Conservation (phyloP, 2,888 invertebrate genomes). For the Aspidiotus rigidus region DNA sequence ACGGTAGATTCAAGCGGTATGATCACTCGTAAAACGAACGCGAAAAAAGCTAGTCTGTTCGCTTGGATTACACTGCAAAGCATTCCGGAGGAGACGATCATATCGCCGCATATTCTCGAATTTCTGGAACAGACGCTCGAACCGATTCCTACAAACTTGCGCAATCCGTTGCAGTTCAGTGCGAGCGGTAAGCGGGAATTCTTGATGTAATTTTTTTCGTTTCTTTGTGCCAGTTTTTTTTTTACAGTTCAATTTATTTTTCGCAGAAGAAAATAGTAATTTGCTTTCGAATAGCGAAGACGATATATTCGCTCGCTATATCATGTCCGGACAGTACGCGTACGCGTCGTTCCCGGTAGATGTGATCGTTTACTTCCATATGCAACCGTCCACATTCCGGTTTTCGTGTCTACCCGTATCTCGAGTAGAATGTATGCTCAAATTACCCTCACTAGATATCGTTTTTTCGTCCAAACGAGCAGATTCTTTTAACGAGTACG, state of each 20-base stretch:
- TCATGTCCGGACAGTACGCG: conserved; percentile 57
- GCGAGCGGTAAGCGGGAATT: conserved; percentile 8
- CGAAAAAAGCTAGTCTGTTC: conserved; percentile 81
- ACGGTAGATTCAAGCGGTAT: conserved; percentile 42
- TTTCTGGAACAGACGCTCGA: conserved; percentile 95
- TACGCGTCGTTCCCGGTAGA: conserved; percentile 96
- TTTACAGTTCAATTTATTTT: background rate
- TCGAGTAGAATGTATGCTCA: conserved; percentile 88
- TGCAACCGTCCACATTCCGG: conserved; percentile 92
- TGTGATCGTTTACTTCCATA: conserved; percentile 95
- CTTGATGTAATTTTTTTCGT: background rate
- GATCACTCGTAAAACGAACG: conserved; percentile 45
- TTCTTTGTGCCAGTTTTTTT: background rate
- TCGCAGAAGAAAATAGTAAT: conserved; percentile 40
- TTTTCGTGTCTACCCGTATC: conserved; percentile 94
- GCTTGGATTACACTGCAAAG: conserved; percentile 95
- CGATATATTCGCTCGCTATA: conserved; percentile 35
- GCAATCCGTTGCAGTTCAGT: conserved; percentile 27
- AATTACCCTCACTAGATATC: conserved; percentile 91
- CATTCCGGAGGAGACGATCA: conserved; percentile 94
- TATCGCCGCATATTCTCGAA: conserved; percentile 92
- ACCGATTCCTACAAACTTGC: conserved; percentile 61
- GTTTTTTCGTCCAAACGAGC: conserved; percentile 90
- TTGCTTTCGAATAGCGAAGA: conserved; percentile 32
- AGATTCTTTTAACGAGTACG: conserved; percentile 54